Conservation (phyloP, 2,888 invertebrate species). For the Scaptomyza polygonia region DNA sequence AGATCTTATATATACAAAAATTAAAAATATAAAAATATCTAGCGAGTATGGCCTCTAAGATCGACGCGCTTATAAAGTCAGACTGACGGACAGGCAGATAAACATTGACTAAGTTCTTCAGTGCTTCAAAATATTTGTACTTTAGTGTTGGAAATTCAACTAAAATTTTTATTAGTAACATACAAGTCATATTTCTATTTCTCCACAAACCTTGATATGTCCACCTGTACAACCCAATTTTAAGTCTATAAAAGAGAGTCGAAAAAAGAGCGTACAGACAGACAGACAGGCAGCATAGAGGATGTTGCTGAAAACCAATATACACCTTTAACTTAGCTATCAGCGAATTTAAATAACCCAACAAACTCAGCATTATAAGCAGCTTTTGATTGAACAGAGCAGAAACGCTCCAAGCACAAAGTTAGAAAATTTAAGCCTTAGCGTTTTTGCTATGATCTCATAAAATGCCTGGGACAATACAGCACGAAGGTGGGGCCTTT, state of each 20-base stretch:
- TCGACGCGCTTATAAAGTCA: too few species aligned
- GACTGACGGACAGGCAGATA: too few species aligned
- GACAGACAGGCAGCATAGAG: background rate
- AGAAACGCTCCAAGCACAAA: constrained; percentile 67
- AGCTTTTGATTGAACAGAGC: constrained; percentile 37
- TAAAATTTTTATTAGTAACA: too few species aligned
- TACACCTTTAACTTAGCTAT: background rate
- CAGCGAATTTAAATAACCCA: constrained; percentile 41
- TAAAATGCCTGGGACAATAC: constrained; percentile 58
- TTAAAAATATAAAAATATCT: too few species aligned
- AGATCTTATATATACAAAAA: too few species aligned
- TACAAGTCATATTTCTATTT: too few species aligned
- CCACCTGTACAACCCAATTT: too few species aligned
- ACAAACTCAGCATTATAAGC: constrained; percentile 62
- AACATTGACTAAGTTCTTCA: too few species aligned
- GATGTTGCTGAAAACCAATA: background rate
- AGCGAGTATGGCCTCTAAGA: too few species aligned
- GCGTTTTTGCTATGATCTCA: constrained; percentile 77
- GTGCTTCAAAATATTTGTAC: too few species aligned
- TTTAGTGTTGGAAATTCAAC: too few species aligned
- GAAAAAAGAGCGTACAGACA: background rate
- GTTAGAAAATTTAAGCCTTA: constrained; percentile 49
- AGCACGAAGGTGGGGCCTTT: constrained; percentile 66
- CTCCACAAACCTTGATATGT: too few species aligned
- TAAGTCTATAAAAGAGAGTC: background rate